A percentile compares a stretch with the other conserved stretches of the same genome.
These are phyloP conservation scores for Pachycephala philippinensis DNA, from an alignment of 2,113 vertebrate genomes.

Conservation along the genomic window DNA sequence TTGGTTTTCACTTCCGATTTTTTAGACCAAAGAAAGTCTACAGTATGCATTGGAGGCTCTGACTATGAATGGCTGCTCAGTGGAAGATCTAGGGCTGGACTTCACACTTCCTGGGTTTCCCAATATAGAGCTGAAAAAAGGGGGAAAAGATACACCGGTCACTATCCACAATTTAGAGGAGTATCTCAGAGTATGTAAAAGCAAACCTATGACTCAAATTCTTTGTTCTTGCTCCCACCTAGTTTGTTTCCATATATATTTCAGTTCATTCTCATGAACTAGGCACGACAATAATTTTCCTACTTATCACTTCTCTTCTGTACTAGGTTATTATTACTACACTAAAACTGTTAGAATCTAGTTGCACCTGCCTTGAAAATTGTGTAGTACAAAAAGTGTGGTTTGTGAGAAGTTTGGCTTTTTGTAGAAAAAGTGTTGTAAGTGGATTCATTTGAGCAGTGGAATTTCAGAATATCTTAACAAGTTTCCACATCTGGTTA, in stretches of 20 bases:
- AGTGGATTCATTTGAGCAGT: not conserved
- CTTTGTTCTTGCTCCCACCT: not conserved
- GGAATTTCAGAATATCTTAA: not conserved
- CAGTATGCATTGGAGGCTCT: slow-evolving; percentile 94
- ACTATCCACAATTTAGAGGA: slow-evolving; percentile 98
- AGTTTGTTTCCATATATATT: not conserved
- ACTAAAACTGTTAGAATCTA: not conserved
- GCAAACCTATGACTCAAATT: not conserved
- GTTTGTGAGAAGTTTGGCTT: not conserved
- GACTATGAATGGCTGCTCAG: slow-evolving; percentile 97
- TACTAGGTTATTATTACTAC: not conserved
- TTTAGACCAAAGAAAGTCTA: slow-evolving; percentile 92
- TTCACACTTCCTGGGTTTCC: slow-evolving; percentile 97
- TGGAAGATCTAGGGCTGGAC: slow-evolving; percentile 96
- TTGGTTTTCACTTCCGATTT: not conserved
- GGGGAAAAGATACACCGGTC: slow-evolving; percentile 94
- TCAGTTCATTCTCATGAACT: not conserved
- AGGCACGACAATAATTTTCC: not conserved
- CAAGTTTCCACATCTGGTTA: not conserved
- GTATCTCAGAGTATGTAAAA: slow-evolving; percentile 88
- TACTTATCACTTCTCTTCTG: not conserved
- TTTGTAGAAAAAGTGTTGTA: not conserved
- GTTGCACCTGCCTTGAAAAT: not conserved
- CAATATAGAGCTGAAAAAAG: slow-evolving; percentile 97
- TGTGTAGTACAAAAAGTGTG: not conserved